phyloP scores from a whole-genome alignment of 2,113 vertebrate genomes.

The Mustela nigripes region DNA sequence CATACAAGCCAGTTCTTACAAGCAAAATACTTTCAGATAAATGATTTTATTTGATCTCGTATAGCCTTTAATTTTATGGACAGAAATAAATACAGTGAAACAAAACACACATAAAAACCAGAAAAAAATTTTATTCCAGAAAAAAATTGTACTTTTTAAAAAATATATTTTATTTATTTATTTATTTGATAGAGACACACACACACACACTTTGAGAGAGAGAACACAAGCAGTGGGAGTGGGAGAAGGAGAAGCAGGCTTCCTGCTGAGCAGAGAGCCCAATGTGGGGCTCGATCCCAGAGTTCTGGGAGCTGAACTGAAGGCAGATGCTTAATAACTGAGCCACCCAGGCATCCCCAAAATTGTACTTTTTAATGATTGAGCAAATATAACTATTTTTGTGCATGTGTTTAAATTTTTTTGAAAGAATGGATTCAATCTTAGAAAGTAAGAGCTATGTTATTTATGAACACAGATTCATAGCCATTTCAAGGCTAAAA shows the following conservation, averaged over 20 bases:
- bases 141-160: background rate
- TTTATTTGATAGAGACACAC: too few relatives aligned
- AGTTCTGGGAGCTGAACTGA: too few relatives aligned
- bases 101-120: conserved; percentile 7
- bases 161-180: too few relatives aligned
- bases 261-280: too few relatives aligned
- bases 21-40: conserved; percentile 9
- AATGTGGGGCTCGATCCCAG: too few relatives aligned
- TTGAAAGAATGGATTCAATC: background rate
- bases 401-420: background rate
- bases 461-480: conserved; percentile 21
- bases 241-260: too few relatives aligned
- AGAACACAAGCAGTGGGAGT: too few relatives aligned
- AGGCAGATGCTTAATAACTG: too few relatives aligned
- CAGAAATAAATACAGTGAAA: conserved; percentile 35
- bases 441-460: background rate
- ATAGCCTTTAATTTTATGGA: background rate
- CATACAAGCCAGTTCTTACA: conserved; percentile 9
- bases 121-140: background rate
- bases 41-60: background rate
- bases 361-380: background rate
- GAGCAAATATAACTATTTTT: conserved; percentile 23
- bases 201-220: too few relatives aligned
- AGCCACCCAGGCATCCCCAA: background rate
- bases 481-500: conserved; percentile 17